phyloP scores from a whole-genome alignment of 2,888 invertebrate species.

The Cephus sareptanus region DNA sequence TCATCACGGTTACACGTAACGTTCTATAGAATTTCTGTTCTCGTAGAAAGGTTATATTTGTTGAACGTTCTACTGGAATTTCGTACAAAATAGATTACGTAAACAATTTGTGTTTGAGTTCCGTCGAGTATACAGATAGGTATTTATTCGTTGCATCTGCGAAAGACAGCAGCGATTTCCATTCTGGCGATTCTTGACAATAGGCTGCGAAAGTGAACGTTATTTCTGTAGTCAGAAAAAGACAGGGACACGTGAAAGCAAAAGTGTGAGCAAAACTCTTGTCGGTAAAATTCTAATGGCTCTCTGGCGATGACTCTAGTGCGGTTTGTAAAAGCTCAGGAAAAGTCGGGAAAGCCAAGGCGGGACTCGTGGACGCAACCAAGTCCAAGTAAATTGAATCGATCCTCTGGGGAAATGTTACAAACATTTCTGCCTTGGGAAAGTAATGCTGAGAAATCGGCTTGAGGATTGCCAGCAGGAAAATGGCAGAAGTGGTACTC shows the following conservation, averaged over 20 bases:
- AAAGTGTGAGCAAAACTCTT: background rate
- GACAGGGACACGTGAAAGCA: background rate
- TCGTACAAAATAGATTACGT: background rate
- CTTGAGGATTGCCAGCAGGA: background rate
- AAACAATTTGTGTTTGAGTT: background rate
- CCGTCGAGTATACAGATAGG: background rate
- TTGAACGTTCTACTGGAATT: background rate
- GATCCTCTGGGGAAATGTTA: slow-evolving; percentile 21
- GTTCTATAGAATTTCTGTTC: background rate
- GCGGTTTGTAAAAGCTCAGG: background rate
- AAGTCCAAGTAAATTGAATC: slow-evolving; percentile 20
- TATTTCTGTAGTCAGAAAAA: background rate
- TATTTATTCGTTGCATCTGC: background rate
- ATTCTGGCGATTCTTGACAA: background rate
- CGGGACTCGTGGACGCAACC: slow-evolving; percentile 7
- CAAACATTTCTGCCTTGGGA: slow-evolving; percentile 9
- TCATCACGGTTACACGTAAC: background rate
- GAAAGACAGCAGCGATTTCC: background rate
- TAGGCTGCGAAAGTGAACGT: background rate
- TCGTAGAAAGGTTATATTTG: background rate
- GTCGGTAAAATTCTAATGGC: background rate
- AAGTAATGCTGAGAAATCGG: background rate
- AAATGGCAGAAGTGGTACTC: background rate
- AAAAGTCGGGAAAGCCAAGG: background rate
- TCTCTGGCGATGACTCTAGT: background rate